A percentile compares a stretch with the other conserved stretches of the same genome.
These are phyloP conservation scores for Dioctria rufipes DNA, from an alignment of 2,888 invertebrate species.

Conservation along the genomic window DNA sequence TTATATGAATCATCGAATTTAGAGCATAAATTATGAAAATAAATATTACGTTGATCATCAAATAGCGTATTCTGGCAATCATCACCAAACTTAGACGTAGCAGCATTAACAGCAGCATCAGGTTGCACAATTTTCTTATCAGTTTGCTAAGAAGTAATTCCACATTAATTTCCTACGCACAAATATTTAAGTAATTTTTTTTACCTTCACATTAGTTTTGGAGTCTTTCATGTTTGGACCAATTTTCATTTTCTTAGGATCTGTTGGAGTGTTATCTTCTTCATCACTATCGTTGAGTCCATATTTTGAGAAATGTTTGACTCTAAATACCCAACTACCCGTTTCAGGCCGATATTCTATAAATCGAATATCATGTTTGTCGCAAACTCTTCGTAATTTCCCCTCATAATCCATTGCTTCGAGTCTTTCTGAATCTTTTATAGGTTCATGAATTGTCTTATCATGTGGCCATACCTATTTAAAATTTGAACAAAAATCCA, in stretches of 20 bases:
- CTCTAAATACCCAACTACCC: constrained; percentile 97
- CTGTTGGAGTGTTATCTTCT: constrained; percentile 75
- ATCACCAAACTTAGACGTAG: constrained; percentile 1
- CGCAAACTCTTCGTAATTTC: constrained; percentile 86
- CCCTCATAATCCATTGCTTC: constrained; percentile 87
- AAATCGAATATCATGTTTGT: constrained; percentile 91
- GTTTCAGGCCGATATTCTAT: constrained; percentile 95
- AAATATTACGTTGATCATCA: constrained; percentile 8
- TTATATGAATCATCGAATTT: background rate
- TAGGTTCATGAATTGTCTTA: constrained; percentile 83
- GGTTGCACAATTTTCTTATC: background rate
- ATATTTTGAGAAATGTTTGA: constrained; percentile 95
- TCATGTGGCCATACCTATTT: constrained; percentile 84
- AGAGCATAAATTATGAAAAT: background rate
- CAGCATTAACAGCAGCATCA: background rate
- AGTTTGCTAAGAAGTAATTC: background rate
- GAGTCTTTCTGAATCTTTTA: constrained; percentile 85
- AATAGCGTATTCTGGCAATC: background rate
- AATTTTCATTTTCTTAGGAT: constrained; percentile 70
- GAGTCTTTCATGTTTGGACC: constrained; percentile 56
- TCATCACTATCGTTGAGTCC: constrained; percentile 92
- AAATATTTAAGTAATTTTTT: no score
- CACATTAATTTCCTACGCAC: no score
- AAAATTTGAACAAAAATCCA: background rate
- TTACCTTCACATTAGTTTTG: constrained; percentile 24